A percentile compares a stretch with the other conserved stretches of the same genome.
These are phyloP conservation scores for Athripsodes cinereus DNA, from an alignment of 2,888 invertebrate species.

Conservation along the genomic window DNA sequence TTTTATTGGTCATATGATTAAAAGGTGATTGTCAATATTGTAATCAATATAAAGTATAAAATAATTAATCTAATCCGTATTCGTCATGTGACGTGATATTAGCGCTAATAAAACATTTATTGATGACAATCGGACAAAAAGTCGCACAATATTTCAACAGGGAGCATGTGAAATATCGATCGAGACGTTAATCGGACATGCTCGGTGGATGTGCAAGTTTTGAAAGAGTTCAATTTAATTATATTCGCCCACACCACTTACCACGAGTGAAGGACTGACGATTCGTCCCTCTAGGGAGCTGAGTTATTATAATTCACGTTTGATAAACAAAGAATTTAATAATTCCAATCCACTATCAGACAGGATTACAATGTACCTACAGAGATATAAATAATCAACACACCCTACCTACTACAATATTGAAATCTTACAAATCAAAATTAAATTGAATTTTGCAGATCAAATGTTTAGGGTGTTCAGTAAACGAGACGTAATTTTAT, in stretches of 20 bases:
- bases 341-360: background rate
- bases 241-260: background rate
- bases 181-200: slow-evolving; percentile 1
- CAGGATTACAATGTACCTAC: background rate
- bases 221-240: background rate
- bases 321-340: background rate
- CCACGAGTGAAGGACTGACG: background rate
- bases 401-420: background rate
- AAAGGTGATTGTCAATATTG: too few relatives aligned
- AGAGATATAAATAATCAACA: background rate
- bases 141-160: background rate
- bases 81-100: background rate
- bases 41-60: background rate
- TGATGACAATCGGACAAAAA: background rate
- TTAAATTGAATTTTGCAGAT: background rate
- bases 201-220: background rate
- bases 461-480: too few relatives aligned
- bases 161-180: background rate
- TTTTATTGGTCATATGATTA: too few relatives aligned
- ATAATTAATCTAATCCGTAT: background rate
- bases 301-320: background rate
- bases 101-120: background rate
- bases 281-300: background rate
- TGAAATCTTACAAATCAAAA: background rate
- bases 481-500: too few relatives aligned